phyloP scores from a whole-genome alignment of 2,113 vertebrate genomes.

The Cacatua alba region DNA sequence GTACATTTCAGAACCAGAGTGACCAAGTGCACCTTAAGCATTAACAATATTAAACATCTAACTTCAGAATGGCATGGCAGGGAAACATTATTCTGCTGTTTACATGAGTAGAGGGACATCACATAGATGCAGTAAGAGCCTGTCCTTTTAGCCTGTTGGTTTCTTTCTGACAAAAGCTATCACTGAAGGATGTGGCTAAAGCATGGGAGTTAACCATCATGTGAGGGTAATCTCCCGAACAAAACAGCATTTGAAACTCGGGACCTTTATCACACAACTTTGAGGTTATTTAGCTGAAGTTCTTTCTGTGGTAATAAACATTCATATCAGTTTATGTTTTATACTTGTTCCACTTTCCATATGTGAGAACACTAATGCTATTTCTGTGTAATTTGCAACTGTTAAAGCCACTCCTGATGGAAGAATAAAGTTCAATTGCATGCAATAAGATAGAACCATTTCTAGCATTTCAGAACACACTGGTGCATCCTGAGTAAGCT shows the following conservation, averaged over 20 bases:
- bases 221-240: background rate
- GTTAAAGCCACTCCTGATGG: background rate
- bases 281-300: background rate
- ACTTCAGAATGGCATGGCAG: background rate
- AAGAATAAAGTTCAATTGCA: slow-evolving; percentile 21
- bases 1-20: background rate
- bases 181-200: background rate
- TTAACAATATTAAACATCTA: background rate
- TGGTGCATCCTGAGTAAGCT: background rate
- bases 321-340: background rate
- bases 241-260: background rate
- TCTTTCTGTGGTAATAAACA: background rate
- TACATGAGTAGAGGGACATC: background rate
- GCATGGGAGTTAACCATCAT: background rate
- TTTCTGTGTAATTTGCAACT: background rate
- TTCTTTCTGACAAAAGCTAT: background rate
- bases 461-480: background rate
- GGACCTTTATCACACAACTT: background rate
- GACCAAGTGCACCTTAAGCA: background rate
- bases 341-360: background rate
- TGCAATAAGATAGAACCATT: background rate
- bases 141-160: background rate
- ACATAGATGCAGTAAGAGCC: background rate
- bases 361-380: background rate
- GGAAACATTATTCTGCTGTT: background rate